Base-by-base conservation (phyloP, 2,888 invertebrate genomes). In the Litoditis marina region DNA sequence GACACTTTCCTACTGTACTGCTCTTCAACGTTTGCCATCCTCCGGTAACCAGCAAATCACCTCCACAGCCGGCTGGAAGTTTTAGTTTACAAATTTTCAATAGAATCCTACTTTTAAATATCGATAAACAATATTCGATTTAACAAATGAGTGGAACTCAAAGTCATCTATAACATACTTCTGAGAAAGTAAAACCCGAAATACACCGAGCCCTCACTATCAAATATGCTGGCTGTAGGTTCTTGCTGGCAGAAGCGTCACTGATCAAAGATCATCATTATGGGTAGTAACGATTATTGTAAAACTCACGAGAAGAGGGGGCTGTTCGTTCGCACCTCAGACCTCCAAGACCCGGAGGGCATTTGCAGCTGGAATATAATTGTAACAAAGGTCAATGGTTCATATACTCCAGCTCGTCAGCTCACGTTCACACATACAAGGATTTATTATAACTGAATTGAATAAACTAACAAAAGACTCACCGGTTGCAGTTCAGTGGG, bases 291-390 rank as follows among this genome's bases (percentile, higher is more conserved):
- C n/a, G n/a, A n/a, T n/a, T n/a, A n/a, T n/a, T n/a, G n/a, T n/a
- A n/a, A n/a, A n/a, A 39, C 55, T 30, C 19, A 67, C 67, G 34
- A 28, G 59, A 58, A 44, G 58, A 58, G 11, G 32, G 49, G 19
- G 68, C 65, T 25, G 64, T 67, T 46, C 64, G 34, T 49, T 71
- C 74, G 56, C 74, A 73, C 32, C 68, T 44, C 7, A 44, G 50
- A 22, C 76, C 76, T 34, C 68, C 70, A 6, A 74, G 32, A 6
- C 76, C 76, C 11, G 69, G 59, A 1, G 76, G 76, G 54, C 76
- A 76, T 44, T 72, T 73, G 55, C 76, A 76, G 32, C 51, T 57
- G 32, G 31, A 57, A 36, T 13, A 39, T 39, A 39, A 13, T 13
- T n/a, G n/a, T 39, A 13, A 39, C 13, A 39, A 39, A 39, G 39